These are phyloP conservation scores for Coregonus clupeaformis DNA, from an alignment of 2,113 vertebrate species.

Conservation along the genomic window DNA sequence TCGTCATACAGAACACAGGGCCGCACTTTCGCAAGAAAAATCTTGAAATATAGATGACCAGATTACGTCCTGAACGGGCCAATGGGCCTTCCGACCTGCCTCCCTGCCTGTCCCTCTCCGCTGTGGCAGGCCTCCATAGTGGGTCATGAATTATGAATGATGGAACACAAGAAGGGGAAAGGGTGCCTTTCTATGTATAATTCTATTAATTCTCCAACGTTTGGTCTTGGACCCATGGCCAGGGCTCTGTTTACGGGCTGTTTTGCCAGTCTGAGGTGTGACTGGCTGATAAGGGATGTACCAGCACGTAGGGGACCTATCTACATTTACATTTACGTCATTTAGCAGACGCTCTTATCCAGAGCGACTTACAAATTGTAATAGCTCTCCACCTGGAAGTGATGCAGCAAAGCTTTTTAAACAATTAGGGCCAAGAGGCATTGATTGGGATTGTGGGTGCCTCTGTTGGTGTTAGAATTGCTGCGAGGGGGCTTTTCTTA, in stretches of 20 bases:
- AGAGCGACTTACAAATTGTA: too few species aligned
- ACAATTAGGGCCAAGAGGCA: conserved; percentile 75
- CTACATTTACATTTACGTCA: too few species aligned
- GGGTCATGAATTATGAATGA: conserved; percentile 87
- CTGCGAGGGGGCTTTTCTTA: conserved; percentile 73
- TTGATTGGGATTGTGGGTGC: conserved; percentile 74
- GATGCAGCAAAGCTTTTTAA: conserved; percentile 69
- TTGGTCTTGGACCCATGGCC: conserved; percentile 23
- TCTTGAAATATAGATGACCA: conserved; percentile 76
- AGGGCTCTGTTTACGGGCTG: conserved; percentile 26
- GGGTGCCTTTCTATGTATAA: conserved; percentile 12
- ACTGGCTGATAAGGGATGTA: not conserved
- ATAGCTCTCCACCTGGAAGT: too few species aligned
- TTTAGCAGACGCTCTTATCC: too few species aligned
- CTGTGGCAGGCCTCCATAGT: conserved; percentile 76
- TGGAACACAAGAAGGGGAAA: conserved; percentile 42
- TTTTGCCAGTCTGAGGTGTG: not conserved
- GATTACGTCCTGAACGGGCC: conserved; percentile 67
- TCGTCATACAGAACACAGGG: conserved; percentile 58
- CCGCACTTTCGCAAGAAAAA: conserved; percentile 62
- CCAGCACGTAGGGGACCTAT: conserved; percentile 5
- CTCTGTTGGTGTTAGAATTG: conserved; percentile 71
- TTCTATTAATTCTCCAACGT: conserved; percentile 60
- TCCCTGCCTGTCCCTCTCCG: conserved; percentile 34
- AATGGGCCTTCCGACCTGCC: not conserved